These are phyloP conservation scores for Syrrhaptes paradoxus DNA, from an alignment of 2,113 vertebrate genomes.

Conservation along the genomic window DNA sequence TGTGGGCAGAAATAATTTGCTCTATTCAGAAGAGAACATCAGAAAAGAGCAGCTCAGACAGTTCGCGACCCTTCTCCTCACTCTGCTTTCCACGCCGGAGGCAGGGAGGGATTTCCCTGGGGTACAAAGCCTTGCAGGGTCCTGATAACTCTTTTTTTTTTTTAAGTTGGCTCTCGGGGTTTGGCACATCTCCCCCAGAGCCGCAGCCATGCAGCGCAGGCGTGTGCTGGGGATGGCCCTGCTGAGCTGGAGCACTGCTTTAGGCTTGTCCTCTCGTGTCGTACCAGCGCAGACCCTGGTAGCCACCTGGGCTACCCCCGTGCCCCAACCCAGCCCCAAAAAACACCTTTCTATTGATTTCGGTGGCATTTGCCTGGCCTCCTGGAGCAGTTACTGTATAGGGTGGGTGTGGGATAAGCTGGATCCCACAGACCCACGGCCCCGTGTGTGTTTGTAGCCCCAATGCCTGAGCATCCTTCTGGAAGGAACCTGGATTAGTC, in stretches of 20 bases:
- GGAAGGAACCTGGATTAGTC: constrained; percentile 66
- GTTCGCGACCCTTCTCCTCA: background rate
- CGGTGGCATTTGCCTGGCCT: background rate
- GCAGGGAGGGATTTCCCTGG: background rate
- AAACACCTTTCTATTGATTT: background rate
- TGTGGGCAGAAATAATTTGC: constrained; percentile 28
- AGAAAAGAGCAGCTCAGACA: background rate
- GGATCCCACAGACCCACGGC: background rate
- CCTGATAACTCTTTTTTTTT: background rate
- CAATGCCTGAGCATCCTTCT: constrained; percentile 43
- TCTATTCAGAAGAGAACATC: background rate
- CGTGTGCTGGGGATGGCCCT: rapidly evolving
- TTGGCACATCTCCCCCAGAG: background rate
- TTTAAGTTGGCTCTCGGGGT: background rate
- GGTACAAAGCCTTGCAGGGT: background rate
- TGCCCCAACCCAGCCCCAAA: background rate
- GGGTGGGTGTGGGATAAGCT: background rate
- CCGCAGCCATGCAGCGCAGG: background rate
- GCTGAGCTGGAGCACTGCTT: background rate
- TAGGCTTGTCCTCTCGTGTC: background rate
- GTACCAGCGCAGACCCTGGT: rapidly evolving
- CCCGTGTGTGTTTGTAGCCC: background rate
- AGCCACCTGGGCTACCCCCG: background rate
- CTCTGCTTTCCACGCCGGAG: background rate
- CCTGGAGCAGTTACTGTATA: background rate